Percentiles rank a stretch among this genome's conserved stretches.
These are phyloP conservation scores for Calonectris borealis DNA, from an alignment of 2,113 vertebrate genomes.

Conservation along the genomic window DNA sequence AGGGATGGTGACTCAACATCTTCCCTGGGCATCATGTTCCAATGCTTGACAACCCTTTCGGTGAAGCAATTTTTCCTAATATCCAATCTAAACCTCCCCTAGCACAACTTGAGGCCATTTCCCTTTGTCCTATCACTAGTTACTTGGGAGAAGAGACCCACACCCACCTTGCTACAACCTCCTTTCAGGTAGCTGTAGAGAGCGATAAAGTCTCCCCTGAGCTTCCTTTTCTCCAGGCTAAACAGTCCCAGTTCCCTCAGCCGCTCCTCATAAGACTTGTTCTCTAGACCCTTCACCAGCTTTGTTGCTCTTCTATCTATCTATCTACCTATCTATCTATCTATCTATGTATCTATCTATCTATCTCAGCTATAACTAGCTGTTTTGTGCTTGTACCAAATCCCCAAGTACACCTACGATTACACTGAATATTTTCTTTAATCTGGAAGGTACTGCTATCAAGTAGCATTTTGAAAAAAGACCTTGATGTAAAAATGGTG, in stretches of 20 bases:
- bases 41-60: no score
- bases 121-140: not conserved
- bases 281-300: not conserved
- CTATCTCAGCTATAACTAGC: not conserved
- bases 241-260: not conserved
- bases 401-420: not conserved
- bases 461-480: not conserved
- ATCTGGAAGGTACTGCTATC: not conserved
- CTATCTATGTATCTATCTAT: not conserved
- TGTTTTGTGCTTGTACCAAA: not conserved
- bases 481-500: not conserved
- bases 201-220: not conserved
- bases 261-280: not conserved
- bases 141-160: not conserved
- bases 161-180: no score
- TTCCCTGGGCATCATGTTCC: not conserved
- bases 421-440: not conserved
- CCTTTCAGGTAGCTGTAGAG: no score
- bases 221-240: not conserved
- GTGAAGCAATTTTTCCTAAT: not conserved
- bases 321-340: no score
- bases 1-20: not conserved
- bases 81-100: not conserved
- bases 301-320: not conserved
- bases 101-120: not conserved